Conservation (phyloP, 2,888 invertebrate species). For the Resseliella maxima region DNA sequence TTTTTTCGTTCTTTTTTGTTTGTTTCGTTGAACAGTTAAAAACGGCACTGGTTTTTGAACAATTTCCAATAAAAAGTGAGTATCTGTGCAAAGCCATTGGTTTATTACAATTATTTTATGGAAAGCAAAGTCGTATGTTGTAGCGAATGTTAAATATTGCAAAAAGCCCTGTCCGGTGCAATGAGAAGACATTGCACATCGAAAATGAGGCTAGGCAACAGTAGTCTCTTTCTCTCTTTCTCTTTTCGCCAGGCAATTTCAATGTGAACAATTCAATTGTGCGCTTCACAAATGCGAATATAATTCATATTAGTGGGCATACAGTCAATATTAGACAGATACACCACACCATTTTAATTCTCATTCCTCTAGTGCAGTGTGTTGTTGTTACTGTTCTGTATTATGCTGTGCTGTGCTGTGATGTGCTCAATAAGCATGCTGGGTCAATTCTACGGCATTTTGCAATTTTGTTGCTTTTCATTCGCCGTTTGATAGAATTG, state of each 20-base stretch:
- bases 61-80: not conserved
- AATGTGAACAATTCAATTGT: slow-evolving; percentile 29
- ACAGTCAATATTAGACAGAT: not conserved
- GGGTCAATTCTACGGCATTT: not conserved
- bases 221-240: too few relatives aligned
- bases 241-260: not conserved
- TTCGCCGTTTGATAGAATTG: slow-evolving; percentile 31
- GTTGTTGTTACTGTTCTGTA: too few relatives aligned
- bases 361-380: not conserved
- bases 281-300: not conserved
- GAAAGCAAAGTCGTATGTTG: slow-evolving; percentile 17
- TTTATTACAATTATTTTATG: slow-evolving; percentile 36
- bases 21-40: not conserved
- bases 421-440: not conserved
- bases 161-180: not conserved
- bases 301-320: slow-evolving; percentile 47
- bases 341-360: not conserved
- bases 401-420: not conserved
- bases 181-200: not conserved
- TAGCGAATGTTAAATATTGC: not conserved
- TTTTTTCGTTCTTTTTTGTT: not conserved
- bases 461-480: not conserved
- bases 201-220: not conserved
- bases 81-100: not conserved
- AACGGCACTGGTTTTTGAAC: not conserved